Conservation (phyloP, 2,797 vertebrate genomes). For the Anableps anableps region DNA sequence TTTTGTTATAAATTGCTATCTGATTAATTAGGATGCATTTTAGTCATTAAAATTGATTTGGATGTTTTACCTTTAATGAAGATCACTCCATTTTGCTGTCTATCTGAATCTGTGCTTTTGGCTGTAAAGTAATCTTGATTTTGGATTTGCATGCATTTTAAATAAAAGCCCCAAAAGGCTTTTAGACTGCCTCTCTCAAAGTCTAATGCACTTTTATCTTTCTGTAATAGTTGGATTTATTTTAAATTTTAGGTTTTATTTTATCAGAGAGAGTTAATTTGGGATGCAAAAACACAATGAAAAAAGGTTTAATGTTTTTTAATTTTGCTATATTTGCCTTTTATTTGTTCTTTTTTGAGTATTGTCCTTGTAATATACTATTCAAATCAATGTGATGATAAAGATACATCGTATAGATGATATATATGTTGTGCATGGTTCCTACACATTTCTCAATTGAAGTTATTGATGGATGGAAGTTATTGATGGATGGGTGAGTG, state of each 20-base stretch:
- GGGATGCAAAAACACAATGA: background rate
- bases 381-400: background rate
- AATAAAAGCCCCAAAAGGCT: background rate
- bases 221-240: background rate
- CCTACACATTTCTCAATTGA: background rate
- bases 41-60: background rate
- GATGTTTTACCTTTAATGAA: background rate
- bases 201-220: background rate
- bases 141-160: constrained; percentile 1
- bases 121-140: background rate
- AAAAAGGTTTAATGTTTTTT: background rate
- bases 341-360: background rate
- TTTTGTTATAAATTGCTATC: background rate
- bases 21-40: background rate
- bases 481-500: no score
- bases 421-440: background rate
- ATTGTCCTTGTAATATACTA: background rate
- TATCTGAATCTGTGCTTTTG: background rate
- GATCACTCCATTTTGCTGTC: background rate
- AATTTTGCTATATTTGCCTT: background rate
- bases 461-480: background rate
- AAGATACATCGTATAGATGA: background rate
- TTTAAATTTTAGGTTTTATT: background rate
- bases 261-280: background rate
- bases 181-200: background rate